Conservation (phyloP, 2,797 vertebrate genomes). For the Hafferia zeledoni region DNA sequence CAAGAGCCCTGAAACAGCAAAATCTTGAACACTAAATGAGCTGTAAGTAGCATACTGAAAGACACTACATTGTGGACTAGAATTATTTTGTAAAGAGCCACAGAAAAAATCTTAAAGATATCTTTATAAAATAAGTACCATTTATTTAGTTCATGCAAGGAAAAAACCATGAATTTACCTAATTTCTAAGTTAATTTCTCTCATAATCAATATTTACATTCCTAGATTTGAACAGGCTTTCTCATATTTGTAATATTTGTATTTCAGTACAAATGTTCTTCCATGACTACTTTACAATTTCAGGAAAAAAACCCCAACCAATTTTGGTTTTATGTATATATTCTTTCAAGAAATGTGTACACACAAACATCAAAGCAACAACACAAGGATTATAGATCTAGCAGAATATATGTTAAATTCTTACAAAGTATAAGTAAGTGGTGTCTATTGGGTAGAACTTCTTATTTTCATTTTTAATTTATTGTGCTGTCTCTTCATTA, state of each 20-base stretch:
- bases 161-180: background rate
- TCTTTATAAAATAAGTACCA: background rate
- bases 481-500: background rate
- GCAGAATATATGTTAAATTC: background rate
- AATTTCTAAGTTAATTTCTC: background rate
- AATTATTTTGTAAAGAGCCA: background rate
- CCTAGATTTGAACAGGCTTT: background rate
- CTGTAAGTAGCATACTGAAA: background rate
- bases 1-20: background rate
- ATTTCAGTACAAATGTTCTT: background rate
- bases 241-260: background rate
- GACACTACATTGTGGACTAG: background rate
- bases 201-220: background rate
- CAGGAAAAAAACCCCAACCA: background rate
- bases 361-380: background rate
- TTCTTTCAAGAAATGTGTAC: background rate
- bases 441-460: background rate
- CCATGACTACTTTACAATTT: background rate
- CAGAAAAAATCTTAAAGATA: background rate
- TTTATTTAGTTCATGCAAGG: background rate
- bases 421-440: background rate
- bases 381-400: background rate
- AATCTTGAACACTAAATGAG: background rate
- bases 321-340: background rate
- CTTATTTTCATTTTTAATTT: background rate